Evolutionary conservation across 2,797 vertebrate species (phyloP), one percentile per base, ranked within the genome.

Genomic region (Urophycis tenuis): DNA sequence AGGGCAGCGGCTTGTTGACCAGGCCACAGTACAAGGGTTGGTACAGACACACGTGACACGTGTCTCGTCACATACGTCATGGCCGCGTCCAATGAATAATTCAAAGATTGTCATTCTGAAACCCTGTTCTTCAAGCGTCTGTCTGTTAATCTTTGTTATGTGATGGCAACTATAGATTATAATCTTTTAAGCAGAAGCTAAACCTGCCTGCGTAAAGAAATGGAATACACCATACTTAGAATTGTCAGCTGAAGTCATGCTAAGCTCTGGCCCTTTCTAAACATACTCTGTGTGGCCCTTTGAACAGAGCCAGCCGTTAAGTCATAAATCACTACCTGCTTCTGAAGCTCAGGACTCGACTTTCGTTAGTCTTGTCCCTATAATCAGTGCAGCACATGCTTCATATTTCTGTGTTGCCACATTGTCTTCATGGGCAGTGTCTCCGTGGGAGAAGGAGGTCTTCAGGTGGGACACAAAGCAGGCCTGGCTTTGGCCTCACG

Each of bases 1-100:
- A 82, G 87, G 85, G 74, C 85, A 84, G 15, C 6, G 77, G 19
- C 22, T 17, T 76, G 81, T 88, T 86, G 79, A 80, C 83, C 72
- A 5, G 73, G 79, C n/a, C n/a, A 67, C 60, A 12, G 60, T 8
- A 3, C 60, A 10, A 12, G 9, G 25, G 29, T 29, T 67, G 45
- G 3, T 19, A 2, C 2, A 5, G 5, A 0, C 5, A 53, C 45
- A 5, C 45, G 17, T 22, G 19, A 53, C n/a, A 60, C 22, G 53
- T 25, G 25, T 60, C 45, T 53, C 7, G 17, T 53, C 45, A 5
- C 4, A 22, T 19, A 53, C 45, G 1, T 45, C 5, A 53, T 19
- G 5, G 19, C 1, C 3, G 60, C n/a, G 25, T 67, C 10, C 45
- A 6, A 22, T 53, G 45, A 53, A 53, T 53, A 19, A 22, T 22